A percentile compares a stretch with the other conserved stretches of the same genome.
Conservation (phyloP, 1,140 invertebrate genomes). For the Pemphigus obesinymphae region DNA sequence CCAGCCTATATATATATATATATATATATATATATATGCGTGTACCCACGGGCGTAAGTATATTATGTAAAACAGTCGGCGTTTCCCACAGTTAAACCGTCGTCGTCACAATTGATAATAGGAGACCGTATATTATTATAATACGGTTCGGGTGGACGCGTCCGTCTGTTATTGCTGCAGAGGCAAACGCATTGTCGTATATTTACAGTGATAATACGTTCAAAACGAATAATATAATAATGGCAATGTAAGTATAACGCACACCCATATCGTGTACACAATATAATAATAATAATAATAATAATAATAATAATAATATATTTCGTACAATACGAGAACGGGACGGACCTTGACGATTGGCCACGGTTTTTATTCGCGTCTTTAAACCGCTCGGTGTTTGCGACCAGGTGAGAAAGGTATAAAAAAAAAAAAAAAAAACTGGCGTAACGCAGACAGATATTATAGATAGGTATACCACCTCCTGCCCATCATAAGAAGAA, state of each 20-base stretch:
- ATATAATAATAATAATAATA: not conserved
- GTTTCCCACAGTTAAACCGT: not conserved
- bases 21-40: too few relatives aligned
- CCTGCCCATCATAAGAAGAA: not conserved
- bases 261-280: not conserved
- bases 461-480: too few relatives aligned
- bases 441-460: not conserved
- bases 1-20: too few relatives aligned
- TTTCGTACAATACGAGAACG: too few relatives aligned
- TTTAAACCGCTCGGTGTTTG: not conserved
- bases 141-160: too few relatives aligned
- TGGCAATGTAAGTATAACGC: too few relatives aligned
- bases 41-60: too few relatives aligned
- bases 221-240: too few relatives aligned
- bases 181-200: not conserved
- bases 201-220: too few relatives aligned
- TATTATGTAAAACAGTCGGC: slow-evolving; percentile 19
- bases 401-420: not conserved
- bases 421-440: not conserved
- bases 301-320: not conserved
- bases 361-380: slow-evolving; percentile 8
- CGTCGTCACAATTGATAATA: not conserved
- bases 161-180: too few relatives aligned
- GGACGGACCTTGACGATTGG: slow-evolving; percentile 6
- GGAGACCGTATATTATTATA: not conserved